These are phyloP conservation scores for Lordiphosa stackelbergi DNA, from an alignment of 1,140 invertebrate species.

Conservation along the genomic window DNA sequence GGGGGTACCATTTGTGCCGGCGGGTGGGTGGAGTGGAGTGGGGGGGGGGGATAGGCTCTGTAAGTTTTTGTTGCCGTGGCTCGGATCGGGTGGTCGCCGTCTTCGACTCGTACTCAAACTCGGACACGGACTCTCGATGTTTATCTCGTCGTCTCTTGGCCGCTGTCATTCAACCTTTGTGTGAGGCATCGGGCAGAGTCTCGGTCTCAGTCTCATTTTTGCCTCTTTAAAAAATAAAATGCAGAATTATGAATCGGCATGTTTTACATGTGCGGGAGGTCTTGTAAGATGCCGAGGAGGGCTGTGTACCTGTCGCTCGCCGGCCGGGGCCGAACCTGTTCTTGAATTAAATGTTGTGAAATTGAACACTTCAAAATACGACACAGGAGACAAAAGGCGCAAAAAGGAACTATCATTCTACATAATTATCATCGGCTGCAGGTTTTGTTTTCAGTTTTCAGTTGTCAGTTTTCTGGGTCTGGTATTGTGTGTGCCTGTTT, in stretches of 20 bases:
- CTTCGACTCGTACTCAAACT: conserved; percentile 12
- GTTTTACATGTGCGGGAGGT: conserved; percentile 76
- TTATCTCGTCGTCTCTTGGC: conserved; percentile 32
- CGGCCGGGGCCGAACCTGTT: conserved; percentile 62
- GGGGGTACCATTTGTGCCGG: background rate
- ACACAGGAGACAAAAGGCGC: conserved; percentile 32
- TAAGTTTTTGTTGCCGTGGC: background rate
- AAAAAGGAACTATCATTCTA: conserved; percentile 74
- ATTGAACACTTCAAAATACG: conserved; percentile 68
- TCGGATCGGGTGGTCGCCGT: background rate
- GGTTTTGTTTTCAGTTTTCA: conserved; percentile 1
- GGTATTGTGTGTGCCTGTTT: background rate
- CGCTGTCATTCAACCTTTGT: conserved; percentile 61
- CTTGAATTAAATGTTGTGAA: conserved; percentile 76
- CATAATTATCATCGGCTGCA: conserved; percentile 61
- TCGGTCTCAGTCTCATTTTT: conserved; percentile 18
- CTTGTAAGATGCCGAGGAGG: conserved; percentile 44
- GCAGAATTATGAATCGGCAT: conserved; percentile 76
- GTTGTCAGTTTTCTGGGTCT: background rate
- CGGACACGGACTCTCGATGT: conserved; percentile 34
- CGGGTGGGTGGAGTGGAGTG: background rate
- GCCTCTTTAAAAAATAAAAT: conserved; percentile 56
- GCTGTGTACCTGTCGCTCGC: conserved; percentile 63
- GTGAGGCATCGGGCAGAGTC: conserved; percentile 35
- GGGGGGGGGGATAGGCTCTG: conserved; percentile 4